These are phyloP conservation scores for Antechinus stuartii DNA, from an alignment of 2,113 vertebrate genomes.

Conservation along the genomic window DNA sequence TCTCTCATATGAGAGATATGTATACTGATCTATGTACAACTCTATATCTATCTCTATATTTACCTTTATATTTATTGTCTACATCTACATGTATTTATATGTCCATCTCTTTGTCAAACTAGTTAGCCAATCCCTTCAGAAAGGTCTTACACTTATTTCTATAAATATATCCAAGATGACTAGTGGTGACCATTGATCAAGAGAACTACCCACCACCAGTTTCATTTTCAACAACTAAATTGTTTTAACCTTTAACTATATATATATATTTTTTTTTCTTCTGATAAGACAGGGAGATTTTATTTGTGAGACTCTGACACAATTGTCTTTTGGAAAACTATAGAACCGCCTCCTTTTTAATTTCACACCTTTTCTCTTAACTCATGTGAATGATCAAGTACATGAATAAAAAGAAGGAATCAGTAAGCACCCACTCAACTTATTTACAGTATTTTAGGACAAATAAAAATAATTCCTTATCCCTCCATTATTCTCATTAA, in stretches of 20 bases:
- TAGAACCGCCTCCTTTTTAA: slow-evolving; percentile 1
- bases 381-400: slow-evolving; percentile 71
- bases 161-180: background rate
- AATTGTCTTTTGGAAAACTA: slow-evolving; percentile 44
- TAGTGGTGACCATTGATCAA: background rate
- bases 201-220: background rate
- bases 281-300: slow-evolving; percentile 19
- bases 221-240: background rate
- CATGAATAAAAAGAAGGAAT: slow-evolving; percentile 64
- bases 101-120: background rate
- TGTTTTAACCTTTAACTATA: slow-evolving; percentile 8
- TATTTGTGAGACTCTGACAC: slow-evolving; percentile 25
- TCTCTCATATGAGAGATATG: background rate
- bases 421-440: slow-evolving; percentile 48
- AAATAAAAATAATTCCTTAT: background rate
- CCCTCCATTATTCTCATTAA: slow-evolving; percentile 16
- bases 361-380: slow-evolving; percentile 61
- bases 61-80: background rate
- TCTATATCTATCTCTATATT: background rate
- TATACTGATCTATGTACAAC: background rate
- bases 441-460: slow-evolving; percentile 59
- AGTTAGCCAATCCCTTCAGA: background rate
- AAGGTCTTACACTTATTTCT: background rate
- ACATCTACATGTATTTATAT: background rate
- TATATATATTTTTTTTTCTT: slow-evolving; percentile 25